These are phyloP conservation scores for Pollenia angustigena DNA, from an alignment of 2,888 invertebrate genomes.

Conservation along the genomic window DNA sequence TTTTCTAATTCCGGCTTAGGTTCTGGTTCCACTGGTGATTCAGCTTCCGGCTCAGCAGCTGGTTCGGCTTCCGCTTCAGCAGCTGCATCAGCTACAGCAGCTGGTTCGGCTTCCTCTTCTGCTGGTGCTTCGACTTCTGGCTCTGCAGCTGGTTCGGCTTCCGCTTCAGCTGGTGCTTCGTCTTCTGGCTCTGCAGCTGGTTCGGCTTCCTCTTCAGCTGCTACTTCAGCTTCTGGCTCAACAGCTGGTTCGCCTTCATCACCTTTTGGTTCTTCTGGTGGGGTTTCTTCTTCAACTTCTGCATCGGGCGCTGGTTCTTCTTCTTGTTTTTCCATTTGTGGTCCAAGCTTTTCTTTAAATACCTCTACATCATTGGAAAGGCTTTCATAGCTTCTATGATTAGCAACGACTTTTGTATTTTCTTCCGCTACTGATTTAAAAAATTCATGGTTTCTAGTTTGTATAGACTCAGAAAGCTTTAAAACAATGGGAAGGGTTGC, in stretches of 20 bases:
- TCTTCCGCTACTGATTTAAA: neutral
- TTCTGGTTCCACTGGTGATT: neutral
- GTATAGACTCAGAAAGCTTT: constrained; percentile 14
- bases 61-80: constrained; percentile 21
- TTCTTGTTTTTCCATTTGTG: constrained; percentile 60
- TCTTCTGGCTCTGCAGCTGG: constrained; percentile 15
- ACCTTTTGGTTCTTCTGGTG: constrained; percentile 8
- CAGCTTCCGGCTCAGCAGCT: constrained; percentile 20
- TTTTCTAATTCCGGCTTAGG: constrained; percentile 9
- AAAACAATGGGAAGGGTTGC: constrained; percentile 40
- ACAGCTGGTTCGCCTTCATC: constrained; percentile 31
- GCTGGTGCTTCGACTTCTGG: constrained; percentile 12
- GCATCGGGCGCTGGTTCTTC: constrained; percentile 44
- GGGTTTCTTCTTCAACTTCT: constrained; percentile 10
- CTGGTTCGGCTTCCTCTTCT: constrained; percentile 6
- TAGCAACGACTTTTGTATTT: neutral
- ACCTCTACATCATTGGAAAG: constrained; percentile 60
- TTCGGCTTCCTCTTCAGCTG: constrained; percentile 1
- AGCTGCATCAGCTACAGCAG: constrained; percentile 3
- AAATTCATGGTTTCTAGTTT: neutral
- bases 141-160: constrained; percentile 1
- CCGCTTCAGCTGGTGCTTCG: neutral
- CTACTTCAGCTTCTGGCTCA: constrained; percentile 12
- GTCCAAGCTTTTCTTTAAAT: constrained; percentile 51
- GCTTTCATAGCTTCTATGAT: neutral